Evolutionary conservation across 2,888 invertebrate genomes (phyloP), one percentile per base, ranked within the genome.

Genomic region (Caenorhabditis sinica): DNA sequence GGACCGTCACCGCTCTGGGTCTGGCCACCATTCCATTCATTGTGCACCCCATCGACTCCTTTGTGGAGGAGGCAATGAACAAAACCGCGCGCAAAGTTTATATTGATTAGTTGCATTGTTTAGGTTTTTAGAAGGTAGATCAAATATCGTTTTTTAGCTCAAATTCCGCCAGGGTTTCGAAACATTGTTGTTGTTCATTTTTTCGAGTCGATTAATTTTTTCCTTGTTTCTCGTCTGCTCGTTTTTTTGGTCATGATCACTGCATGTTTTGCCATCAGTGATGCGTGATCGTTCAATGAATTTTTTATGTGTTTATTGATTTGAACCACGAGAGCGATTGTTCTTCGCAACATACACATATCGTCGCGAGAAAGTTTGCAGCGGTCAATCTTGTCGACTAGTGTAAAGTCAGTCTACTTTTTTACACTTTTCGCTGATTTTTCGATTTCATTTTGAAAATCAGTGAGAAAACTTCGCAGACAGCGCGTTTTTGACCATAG

Each of bases 21-120:
- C 94, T 98, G 15, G 94, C 94, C 0, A 95, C 96, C 45, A 98
- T 98, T 90, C 98, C 98, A 0, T 94, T 97, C 88, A 98, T 98
- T 90, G 95, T 98, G 36, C 95, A 95, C 77, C 98, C 98, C 2
- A 98, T 98, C 88, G 98, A 98, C 93, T 90, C 93, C 0, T 94
- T 95, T 0, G 96, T 97, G 5, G 92, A 92, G 66, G 72, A 89
- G 33, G 88, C 90, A 2, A 92, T 92, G 92, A 88, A 92, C 65
- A 77, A 85, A n/a, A 87, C 89, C 15, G 80, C 91, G 49, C 84
- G 91, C 17, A 89, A 83, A 28, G 43, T 87, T 56, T 90, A 90
- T 65, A 76, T 73, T 43, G 28, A 72, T 30, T 43, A 56, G 28
- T 13, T 43, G 5, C n/a, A n/a, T 23, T 43, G 17, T 30, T 23